Conservation (phyloP, 2,797 vertebrate species). For the Xiphorhynchus erythropygius region DNA sequence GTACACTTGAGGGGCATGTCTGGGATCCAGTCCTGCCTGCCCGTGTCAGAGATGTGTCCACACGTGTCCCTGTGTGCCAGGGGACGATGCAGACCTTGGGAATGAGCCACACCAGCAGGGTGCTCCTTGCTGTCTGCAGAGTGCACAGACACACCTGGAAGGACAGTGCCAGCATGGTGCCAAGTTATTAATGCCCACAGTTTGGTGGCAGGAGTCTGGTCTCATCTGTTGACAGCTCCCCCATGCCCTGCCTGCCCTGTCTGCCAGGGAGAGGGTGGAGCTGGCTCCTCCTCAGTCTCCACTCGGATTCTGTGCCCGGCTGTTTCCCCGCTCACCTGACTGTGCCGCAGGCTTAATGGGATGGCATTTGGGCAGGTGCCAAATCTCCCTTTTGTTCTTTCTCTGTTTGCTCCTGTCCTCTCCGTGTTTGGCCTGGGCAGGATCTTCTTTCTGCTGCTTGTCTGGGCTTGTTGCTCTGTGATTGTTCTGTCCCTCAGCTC, state of each 20-base stretch:
- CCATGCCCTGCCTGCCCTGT: background rate
- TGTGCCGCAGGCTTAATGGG: conserved; percentile 63
- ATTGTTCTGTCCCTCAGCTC: background rate
- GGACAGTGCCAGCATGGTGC: background rate
- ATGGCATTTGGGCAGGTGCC: conserved; percentile 44
- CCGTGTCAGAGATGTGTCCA: accelerated
- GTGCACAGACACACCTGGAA: background rate
- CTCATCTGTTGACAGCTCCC: conserved; percentile 5
- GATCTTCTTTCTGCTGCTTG: conserved; percentile 28
- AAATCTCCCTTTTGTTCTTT: conserved; percentile 47
- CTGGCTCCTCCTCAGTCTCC: background rate
- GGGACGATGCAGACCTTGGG: background rate
- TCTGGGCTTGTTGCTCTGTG: background rate
- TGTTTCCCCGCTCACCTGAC: conserved; percentile 43
- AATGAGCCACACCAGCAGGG: background rate
- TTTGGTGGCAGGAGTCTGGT: background rate
- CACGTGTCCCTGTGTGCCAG: accelerated
- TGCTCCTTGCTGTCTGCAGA: background rate
- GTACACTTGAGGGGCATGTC: accelerated
- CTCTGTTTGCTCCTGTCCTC: conserved; percentile 31
- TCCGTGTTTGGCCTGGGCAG: background rate
- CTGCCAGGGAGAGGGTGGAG: background rate
- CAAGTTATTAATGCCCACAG: background rate
- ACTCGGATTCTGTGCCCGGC: background rate
- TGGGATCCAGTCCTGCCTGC: background rate